Evolutionary conservation across 2,113 vertebrate genomes (phyloP), one percentile per base, ranked within the genome.

Genomic region (pig (Sus scrofa)): DNA sequence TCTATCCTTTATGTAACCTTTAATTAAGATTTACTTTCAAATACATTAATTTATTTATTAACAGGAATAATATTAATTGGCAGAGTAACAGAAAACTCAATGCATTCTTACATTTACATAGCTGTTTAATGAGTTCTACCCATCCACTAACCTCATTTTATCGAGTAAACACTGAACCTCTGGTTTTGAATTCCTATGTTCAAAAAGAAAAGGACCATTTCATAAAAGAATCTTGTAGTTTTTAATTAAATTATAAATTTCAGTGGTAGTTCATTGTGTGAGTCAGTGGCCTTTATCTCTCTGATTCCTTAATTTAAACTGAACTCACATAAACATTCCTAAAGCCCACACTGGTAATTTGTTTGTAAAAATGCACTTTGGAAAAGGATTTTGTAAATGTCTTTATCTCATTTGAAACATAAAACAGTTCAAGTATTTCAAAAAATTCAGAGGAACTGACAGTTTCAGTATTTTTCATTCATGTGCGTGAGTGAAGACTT

Each of bases 181-280:
- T 70, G 75, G 62, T 96, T 56, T 73, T 16, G 8, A 9, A 87
- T 91, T 96, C 86, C 86, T 12, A 54, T 27, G 18, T 93, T 77
- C 96, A 95, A 95, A 95, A 94, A n/a, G n/a, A 63, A 96, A 4
- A 71, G 26, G 0, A 81, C 44, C 0, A 22, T 88, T 97, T 86
- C 32, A 32, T 54, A 16, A 91, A 93, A 85, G 20, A 77, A 98
- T 91, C 30, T 44, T 96, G 56, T 96, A 67, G 24, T 82, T 13
- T 22, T 83, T 92, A 97, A 97, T 97, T 97, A 56, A 95, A 44
- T 93, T 90, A 92, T 91, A 82, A 94, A 73, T 96, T 95, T 96
- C 2, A 81, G 32, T 58, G 22, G 14, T 73, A 34, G 6, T 89
- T 97, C 89, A 95, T 19, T 96, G 68, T 60, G 26, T 97, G 85